Evolutionary conservation across 2,113 vertebrate genomes (phyloP), one percentile per base, ranked within the genome.

Genomic region (Daubentonia madagascariensis): DNA sequence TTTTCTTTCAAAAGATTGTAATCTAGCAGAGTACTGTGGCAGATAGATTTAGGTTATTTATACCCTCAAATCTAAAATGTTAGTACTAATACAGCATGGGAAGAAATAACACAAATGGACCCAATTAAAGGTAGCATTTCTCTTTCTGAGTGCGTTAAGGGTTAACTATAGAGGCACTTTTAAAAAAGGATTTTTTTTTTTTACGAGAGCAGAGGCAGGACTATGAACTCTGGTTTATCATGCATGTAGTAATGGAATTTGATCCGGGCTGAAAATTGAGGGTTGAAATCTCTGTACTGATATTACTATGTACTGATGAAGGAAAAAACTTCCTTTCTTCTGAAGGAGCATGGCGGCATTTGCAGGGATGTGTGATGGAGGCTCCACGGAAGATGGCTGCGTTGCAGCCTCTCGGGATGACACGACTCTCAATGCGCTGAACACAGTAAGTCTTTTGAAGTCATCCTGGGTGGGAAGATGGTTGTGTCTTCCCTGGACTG

Each of bases 261-360:
- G 35, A 43, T 61, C 40, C 70, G 63, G 23, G 18, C 52, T 91
- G 30, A 73, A 83, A 93, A 50, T 32, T 11, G 37, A 16, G 78
- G 81, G 48, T 96, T 94, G 52, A 95, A 10, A 5, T 72, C 4
- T 68, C 43, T 59, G 20, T 61, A 0, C 45, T 86, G 48, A 85
- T 25, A 8, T 43, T 57, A 35, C 23, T 70, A 6, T 79, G 11
- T 90, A 54, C 86, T 93, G 35, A 81, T 80, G 23, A 86, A 35
- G 37, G 37, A 40, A 85, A 68, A 48, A 40, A 6, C 11, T 48
- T 80, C 8, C 86, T 84, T 43, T 78, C 30, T 85, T 18, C 0
- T 92, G 23, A 98, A 99, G 99, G 99, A 99, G 99, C 98, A 99
- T 99, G 99, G 99, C 99, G 50, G 99, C 99, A 28, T 99, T 99